phyloP scores from a whole-genome alignment of 2,797 vertebrate species.

The Trematomus bernacchii region DNA sequence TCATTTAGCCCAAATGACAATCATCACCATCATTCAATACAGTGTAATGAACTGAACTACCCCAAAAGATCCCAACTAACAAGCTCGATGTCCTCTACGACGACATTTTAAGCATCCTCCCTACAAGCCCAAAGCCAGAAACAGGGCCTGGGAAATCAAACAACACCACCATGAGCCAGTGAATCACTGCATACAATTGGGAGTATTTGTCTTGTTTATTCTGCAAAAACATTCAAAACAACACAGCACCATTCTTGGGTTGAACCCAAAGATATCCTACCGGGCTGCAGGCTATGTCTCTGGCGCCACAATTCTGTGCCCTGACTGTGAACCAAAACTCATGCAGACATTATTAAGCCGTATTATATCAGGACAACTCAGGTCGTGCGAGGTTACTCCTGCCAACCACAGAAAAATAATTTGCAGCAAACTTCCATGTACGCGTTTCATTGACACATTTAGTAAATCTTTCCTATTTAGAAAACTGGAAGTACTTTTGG shows the following conservation, averaged over 20 bases:
- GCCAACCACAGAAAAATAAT: not conserved
- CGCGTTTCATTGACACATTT: constrained; percentile 12
- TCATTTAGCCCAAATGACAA: not conserved
- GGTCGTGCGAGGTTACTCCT: not conserved
- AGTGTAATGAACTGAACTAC: not conserved
- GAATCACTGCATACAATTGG: not conserved
- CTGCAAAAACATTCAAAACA: constrained; percentile 8
- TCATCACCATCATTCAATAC: not conserved
- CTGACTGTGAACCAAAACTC: not conserved
- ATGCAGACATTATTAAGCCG: not conserved
- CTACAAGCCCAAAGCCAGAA: constrained; percentile 2
- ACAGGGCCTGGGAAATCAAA: not conserved
- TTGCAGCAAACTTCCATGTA: constrained; percentile 7
- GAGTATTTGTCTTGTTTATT: constrained; percentile 9
- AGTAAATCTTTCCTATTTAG: constrained; percentile 14
- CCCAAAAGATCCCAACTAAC: not conserved
- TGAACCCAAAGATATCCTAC: constrained; percentile 3
- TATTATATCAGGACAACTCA: not conserved
- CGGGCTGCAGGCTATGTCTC: not conserved
- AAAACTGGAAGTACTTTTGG: constrained; percentile 16
- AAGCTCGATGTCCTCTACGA: constrained; percentile 12
- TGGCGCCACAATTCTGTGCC: not conserved
- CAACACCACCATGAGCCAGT: not conserved
- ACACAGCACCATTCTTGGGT: not conserved
- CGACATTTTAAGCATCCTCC: constrained; percentile 2